phyloP scores from a whole-genome alignment of 2,113 vertebrate species.

The Neomonachus schauinslandi region DNA sequence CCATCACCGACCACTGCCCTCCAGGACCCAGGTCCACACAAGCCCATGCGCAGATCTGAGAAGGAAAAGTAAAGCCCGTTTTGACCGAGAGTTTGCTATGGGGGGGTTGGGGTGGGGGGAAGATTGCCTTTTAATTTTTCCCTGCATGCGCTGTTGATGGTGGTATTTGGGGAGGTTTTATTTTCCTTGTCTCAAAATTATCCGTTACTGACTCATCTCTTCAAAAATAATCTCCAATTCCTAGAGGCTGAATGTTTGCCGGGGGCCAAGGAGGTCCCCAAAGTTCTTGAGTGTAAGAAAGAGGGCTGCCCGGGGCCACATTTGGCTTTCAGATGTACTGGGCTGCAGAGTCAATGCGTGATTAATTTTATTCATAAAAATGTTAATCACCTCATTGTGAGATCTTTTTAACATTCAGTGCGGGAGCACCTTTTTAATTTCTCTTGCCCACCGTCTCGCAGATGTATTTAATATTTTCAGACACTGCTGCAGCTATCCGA shows the following conservation, averaged over 20 bases:
- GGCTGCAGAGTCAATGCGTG: slow-evolving; percentile 87
- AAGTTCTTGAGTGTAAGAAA: slow-evolving; percentile 77
- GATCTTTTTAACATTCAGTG: slow-evolving; percentile 88
- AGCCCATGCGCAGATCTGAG: background rate
- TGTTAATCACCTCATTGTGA: slow-evolving; percentile 91
- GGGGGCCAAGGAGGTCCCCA: slow-evolving; percentile 72
- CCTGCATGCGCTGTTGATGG: accelerated
- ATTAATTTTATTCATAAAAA: slow-evolving; percentile 94
- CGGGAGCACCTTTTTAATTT: slow-evolving; percentile 85
- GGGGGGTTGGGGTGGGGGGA: no score
- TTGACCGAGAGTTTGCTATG: background rate
- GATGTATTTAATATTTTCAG: slow-evolving; percentile 87
- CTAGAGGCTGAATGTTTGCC: slow-evolving; percentile 72
- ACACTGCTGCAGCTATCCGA: slow-evolving; percentile 76
- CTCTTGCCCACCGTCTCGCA: slow-evolving; percentile 81
- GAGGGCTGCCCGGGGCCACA: slow-evolving; percentile 77
- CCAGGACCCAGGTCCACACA: background rate
- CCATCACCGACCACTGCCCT: background rate
- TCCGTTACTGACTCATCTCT: slow-evolving; percentile 73
- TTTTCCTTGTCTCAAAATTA: slow-evolving; percentile 54
- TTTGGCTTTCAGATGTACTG: slow-evolving; percentile 87
- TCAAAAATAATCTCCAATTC: slow-evolving; percentile 75
- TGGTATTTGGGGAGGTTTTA: background rate
- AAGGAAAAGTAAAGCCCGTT: background rate
- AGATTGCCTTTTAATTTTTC: background rate